Evolutionary conservation across 1,140 invertebrate genomes (phyloP), one percentile per base, ranked within the genome.

Genomic region (Ylistrum balloti): DNA sequence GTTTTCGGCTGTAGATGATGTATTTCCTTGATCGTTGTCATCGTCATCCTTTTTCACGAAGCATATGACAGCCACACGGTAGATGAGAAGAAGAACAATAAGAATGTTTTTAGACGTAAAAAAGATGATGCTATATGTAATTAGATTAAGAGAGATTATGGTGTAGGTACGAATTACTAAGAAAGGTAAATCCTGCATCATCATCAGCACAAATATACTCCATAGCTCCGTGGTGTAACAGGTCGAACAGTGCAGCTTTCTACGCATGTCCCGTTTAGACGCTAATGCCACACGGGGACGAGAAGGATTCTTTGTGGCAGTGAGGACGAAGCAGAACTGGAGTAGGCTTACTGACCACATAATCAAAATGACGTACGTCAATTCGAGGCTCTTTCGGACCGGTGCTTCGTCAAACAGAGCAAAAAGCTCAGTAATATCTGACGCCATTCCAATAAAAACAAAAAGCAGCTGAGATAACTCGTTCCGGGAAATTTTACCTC

Each of bases 371-470:
- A 90, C 86, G 41, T 93, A 94, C 3, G 91, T 93, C 15, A 96
- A 48, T 9, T 74, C n/a, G n/a, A 91, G 86, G 89, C 91, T 93
- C 28, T 91, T 74, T 0, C 93, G 86, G 10, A 96, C 95, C 32
- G 56, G 13, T 33, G 93, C 86, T 86, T 95, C 95, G 20, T 95
- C 97, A 96, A 99, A 99, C 0, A 98, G 98, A 94, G 99, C 98
- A 95, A 99, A 99, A 95, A 99, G 98, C 96, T 99, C 98, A 85
- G 99, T 98, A 88, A 99, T 99, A 95, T 99, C 98, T 0, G 98
- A 98, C 0, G 98, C 98, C 2, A 98, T 99, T 85, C 97, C 97
- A 90, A 97, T 97, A 94, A 97, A 97, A 85, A 97, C 98, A 10
- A 99, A 97, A 0, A 99, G 96, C n/a, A 99, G 96, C 94, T 99